Conservation (phyloP, 2,888 invertebrate genomes). For the Lordiphosa andalusiaca region DNA sequence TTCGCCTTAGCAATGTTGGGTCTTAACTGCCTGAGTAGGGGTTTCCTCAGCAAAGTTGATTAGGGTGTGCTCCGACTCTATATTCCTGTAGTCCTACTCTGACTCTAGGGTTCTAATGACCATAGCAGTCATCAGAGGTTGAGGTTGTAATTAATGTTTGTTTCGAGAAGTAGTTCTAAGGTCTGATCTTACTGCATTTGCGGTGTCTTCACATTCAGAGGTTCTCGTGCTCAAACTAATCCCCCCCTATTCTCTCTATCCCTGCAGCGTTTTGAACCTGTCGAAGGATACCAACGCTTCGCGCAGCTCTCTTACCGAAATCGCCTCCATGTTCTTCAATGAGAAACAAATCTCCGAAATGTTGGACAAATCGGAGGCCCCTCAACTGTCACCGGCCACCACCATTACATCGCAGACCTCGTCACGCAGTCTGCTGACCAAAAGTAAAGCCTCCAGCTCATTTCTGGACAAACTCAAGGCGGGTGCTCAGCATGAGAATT, state of each 20-base stretch:
- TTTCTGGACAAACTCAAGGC: slow-evolving; percentile 92
- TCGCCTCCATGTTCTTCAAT: slow-evolving; percentile 81
- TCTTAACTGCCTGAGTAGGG: too few species aligned
- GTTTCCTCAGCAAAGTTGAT: too few species aligned
- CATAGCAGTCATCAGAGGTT: too few species aligned
- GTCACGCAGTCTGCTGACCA: slow-evolving; percentile 61
- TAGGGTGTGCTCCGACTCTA: too few species aligned
- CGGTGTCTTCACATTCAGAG: too few species aligned
- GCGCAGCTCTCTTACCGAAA: slow-evolving; percentile 81
- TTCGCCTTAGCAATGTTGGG: too few species aligned
- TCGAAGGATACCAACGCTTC: slow-evolving; percentile 77
- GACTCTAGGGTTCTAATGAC: too few species aligned
- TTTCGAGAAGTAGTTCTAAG: too few species aligned
- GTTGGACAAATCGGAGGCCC: slow-evolving; percentile 63
- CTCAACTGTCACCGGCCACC: slow-evolving; percentile 72
- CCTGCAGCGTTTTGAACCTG: slow-evolving; percentile 76
- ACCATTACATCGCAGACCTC: slow-evolving; percentile 66
- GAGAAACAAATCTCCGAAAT: slow-evolving; percentile 73
- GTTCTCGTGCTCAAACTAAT: neutral
- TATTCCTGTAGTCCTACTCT: too few species aligned
- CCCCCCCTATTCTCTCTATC: too few species aligned
- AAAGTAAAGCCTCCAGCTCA: slow-evolving; percentile 82
- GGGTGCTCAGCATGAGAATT: slow-evolving; percentile 84
- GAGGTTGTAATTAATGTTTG: too few species aligned
- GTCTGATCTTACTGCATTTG: too few species aligned